Evolutionary conservation across 2,888 invertebrate species (phyloP).

Genomic region (Stenichneumon culpator): DNA sequence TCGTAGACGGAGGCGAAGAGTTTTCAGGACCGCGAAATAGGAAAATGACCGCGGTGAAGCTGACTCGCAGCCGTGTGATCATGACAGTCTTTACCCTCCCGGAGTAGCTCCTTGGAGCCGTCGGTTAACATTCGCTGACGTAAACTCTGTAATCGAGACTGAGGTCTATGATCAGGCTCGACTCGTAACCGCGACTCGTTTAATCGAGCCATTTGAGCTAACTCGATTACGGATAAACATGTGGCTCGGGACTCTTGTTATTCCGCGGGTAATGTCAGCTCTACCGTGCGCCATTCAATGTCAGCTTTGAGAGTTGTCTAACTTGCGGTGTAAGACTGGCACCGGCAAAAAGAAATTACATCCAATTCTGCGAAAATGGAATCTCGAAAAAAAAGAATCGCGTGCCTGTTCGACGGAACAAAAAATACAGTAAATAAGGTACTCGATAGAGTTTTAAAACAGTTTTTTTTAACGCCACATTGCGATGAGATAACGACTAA

Average conservation of each 20-base stretch:
- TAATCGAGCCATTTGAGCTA: constrained; percentile 40
- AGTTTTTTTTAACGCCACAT: too few species aligned
- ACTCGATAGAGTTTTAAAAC: too few species aligned
- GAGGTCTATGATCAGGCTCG: constrained; percentile 50
- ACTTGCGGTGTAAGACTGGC: neutral
- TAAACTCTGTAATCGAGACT: constrained; percentile 55
- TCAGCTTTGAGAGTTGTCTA: neutral
- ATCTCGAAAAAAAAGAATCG: too few species aligned
- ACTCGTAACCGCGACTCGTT: constrained; percentile 46
- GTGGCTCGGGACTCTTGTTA: neutral
- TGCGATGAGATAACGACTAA: too few species aligned
- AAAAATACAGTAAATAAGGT: too few species aligned
- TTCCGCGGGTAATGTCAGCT: neutral
- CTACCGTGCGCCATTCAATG: neutral
- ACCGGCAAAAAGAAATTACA: neutral
- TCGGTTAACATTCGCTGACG: constrained; percentile 21
- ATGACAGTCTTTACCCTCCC: constrained; percentile 26
- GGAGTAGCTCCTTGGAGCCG: constrained; percentile 8
- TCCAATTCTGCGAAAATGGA: neutral
- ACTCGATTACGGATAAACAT: constrained; percentile 25
- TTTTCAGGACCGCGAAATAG: neutral
- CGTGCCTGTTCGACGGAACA: too few species aligned
- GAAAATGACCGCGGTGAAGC: neutral
- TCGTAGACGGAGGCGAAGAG: neutral
- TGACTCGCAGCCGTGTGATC: neutral